Evolutionary conservation across 2,113 vertebrate genomes (phyloP).

Genomic region (Ellobius talpinus): DNA sequence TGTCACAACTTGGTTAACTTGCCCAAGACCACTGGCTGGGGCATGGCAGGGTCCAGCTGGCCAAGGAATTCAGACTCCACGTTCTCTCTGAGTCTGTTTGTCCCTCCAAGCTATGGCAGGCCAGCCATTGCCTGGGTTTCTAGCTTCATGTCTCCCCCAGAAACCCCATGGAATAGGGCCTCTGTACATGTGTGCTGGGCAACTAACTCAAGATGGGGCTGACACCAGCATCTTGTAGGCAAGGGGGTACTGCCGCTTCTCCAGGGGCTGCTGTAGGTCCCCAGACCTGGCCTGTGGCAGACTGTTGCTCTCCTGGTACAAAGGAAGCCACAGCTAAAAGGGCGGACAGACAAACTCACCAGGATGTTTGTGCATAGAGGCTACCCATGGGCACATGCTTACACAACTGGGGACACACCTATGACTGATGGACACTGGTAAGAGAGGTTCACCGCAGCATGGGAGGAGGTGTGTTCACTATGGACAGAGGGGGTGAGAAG

Average conservation of each 20-base stretch:
- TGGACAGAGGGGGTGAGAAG: neutral
- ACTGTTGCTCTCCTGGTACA: neutral
- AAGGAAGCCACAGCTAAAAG: neutral
- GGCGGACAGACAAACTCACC: neutral
- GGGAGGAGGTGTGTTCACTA: rapidly evolving
- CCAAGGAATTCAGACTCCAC: rapidly evolving
- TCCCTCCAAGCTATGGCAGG: neutral
- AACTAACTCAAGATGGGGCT: neutral
- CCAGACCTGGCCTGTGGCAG: neutral
- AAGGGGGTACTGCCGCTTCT: rapidly evolving
- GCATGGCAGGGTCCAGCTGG: neutral
- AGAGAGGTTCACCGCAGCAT: rapidly evolving
- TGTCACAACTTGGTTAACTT: neutral
- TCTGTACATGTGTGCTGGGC: neutral
- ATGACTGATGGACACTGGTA: neutral
- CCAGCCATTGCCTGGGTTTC: neutral
- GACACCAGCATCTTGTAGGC: neutral
- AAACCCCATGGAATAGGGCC: neutral
- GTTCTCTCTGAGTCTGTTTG: neutral
- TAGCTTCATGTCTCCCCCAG: neutral
- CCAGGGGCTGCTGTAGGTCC: neutral
- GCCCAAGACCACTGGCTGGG: neutral
- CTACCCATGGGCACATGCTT: neutral
- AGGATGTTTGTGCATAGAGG: rapidly evolving
- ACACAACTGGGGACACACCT: neutral